A percentile compares a stretch with the other conserved stretches of the same genome.
phyloP scores from a whole-genome alignment of 2,113 vertebrate genomes.

The Callipepla californica region DNA sequence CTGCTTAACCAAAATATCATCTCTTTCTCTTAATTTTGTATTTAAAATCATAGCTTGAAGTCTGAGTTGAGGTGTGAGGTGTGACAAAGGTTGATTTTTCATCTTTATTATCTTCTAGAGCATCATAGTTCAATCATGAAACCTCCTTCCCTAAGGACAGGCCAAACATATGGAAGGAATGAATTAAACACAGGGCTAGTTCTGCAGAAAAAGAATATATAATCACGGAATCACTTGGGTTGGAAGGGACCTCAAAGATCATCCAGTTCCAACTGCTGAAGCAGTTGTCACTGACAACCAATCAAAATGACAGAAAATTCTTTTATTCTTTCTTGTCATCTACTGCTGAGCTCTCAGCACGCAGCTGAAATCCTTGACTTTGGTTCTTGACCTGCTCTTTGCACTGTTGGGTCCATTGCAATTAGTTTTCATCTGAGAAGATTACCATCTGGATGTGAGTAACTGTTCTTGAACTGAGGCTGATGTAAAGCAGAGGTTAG shows the following conservation, averaged over 20 bases:
- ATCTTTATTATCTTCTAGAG: background rate
- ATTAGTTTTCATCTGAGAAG: background rate
- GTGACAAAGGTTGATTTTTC: background rate
- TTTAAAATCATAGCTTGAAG: background rate
- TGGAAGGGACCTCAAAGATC: too few species aligned
- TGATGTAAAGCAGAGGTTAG: background rate
- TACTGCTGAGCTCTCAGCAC: background rate
- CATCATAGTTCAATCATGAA: background rate
- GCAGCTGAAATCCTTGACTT: background rate
- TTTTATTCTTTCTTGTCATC: background rate
- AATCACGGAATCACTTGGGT: too few species aligned
- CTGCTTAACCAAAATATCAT: background rate
- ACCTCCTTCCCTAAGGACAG: background rate
- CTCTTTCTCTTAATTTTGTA: background rate
- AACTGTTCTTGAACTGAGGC: background rate
- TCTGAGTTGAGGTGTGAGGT: background rate
- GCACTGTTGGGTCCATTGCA: accelerated
- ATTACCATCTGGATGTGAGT: background rate
- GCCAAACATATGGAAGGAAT: background rate
- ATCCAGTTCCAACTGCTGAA: background rate
- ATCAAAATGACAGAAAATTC: background rate
- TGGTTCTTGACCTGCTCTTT: background rate
- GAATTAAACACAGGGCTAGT: background rate
- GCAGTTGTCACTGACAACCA: background rate
- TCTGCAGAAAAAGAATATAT: background rate